Conservation (phyloP, 2,797 vertebrate species). For the Phalloptychus januarius region DNA sequence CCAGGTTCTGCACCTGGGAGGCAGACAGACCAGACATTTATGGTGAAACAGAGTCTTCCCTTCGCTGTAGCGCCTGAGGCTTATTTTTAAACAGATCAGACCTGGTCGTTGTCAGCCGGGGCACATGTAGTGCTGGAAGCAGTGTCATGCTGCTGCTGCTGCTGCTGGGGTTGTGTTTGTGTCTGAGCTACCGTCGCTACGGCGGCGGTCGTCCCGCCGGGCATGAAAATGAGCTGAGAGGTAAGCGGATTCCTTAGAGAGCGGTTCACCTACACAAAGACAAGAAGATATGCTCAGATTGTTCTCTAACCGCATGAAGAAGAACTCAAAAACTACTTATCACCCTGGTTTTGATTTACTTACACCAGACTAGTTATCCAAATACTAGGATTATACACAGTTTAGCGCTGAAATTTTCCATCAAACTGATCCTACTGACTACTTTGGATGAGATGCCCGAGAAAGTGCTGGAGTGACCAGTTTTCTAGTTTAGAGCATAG, state of each 20-base stretch:
- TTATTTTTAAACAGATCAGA: slow-evolving; percentile 47
- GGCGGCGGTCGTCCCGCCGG: slow-evolving; percentile 93
- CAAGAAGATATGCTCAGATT: slow-evolving; percentile 6
- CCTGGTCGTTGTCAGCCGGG: slow-evolving; percentile 94
- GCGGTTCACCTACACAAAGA: slow-evolving; percentile 79
- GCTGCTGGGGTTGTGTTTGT: slow-evolving; percentile 79
- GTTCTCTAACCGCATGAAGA: neutral
- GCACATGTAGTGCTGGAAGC: slow-evolving; percentile 78
- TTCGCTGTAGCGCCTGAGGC: neutral
- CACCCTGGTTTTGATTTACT: neutral
- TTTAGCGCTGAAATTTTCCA: neutral
- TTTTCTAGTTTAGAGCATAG: neutral
- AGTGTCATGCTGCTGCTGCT: slow-evolving; percentile 84
- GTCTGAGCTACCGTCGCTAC: slow-evolving; percentile 82
- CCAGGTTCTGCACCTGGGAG: slow-evolving; percentile 93
- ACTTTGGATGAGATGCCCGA: neutral
- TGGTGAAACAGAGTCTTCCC: neutral
- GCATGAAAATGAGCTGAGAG: slow-evolving; percentile 98
- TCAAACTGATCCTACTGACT: neutral
- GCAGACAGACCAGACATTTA: slow-evolving; percentile 20
- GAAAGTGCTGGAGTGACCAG: neutral
- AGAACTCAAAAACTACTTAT: neutral
- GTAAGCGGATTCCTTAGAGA: slow-evolving; percentile 89
- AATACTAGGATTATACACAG: neutral
- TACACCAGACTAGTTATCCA: neutral